phyloP scores from a whole-genome alignment of 2,113 vertebrate genomes.

The Nanorana parkeri region DNA sequence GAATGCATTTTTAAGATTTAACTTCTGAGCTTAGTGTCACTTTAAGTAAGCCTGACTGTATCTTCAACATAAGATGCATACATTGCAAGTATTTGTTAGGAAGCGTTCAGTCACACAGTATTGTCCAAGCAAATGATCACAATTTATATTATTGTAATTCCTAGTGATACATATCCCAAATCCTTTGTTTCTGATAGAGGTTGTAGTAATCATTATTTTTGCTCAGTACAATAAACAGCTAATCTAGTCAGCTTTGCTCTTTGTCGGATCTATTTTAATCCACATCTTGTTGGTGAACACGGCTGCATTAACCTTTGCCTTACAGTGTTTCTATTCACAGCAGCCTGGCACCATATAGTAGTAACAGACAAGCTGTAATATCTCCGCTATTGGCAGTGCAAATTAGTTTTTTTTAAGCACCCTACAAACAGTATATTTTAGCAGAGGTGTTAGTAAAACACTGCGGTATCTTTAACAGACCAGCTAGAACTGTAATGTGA shows the following conservation, averaged over 20 bases:
- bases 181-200: not conserved
- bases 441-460: not conserved
- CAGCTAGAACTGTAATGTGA: constrained; percentile 8
- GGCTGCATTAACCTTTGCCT: constrained; percentile 4
- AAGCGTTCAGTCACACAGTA: not conserved
- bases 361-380: not conserved
- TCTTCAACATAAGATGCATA: too few relatives aligned
- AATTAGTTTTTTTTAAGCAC: not conserved
- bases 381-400: not conserved
- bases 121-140: not conserved
- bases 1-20: too few relatives aligned
- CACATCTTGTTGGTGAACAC: not conserved
- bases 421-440: not conserved
- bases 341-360: not conserved
- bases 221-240: not conserved
- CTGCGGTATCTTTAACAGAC: constrained; percentile 4
- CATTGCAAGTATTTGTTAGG: too few relatives aligned
- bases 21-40: too few relatives aligned
- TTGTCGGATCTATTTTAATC: not conserved
- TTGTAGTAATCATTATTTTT: not conserved
- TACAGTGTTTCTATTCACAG: not conserved
- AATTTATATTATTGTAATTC: not conserved
- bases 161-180: not conserved
- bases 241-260: not conserved
- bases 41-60: too few relatives aligned